Base-by-base conservation (phyloP, 2,888 invertebrate species). In the Autographa pulchrina region DNA sequence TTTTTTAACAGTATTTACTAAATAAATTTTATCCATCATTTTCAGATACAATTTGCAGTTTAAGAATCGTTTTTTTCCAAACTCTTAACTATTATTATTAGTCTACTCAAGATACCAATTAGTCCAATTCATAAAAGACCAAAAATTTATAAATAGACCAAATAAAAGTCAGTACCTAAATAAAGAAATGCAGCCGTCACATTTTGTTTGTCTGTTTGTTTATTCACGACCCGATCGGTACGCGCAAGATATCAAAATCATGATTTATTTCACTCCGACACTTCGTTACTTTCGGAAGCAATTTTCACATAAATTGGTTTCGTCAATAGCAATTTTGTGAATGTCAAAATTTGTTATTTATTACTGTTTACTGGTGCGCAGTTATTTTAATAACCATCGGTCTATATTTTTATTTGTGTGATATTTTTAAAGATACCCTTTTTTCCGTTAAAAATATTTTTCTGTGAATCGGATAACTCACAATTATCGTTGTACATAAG, bases 221-320 rank as follows among this genome's bases (percentile, higher is more conserved):
- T 84, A 81, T 78, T 76, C 79, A 78, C 68, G 61, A 20, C 13
- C 64, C 65, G 72, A 80, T 72, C 56, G 70, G 58, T 54, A 71
- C 52, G 25, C 64, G 56, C 41, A 80, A 84, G 80, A 82, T 78
- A 83, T 84, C 64, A 80, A 82, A 84, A 74, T 75, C 68, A 70
- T 85, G 86, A 92, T 91, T 90, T 90, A 91, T 92, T 83, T 84
- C 80, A 81, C 73, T 78, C 78, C 75, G 81, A 82, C 86, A 85
- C 66, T 86, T 87, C 80, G 84, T 85, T 88, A 85, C 81, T 81
- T 85, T 80, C 82, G 81, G 80, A 88, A 89, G 83, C 87, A 90
- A 89, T 92, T 92, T 90, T 86, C 87, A 84, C 84, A 88, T 88
- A 90, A 90, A 93, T 91, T 91, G 89, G 80, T 88, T 90, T 89